Percentiles rank a stretch among this genome's conserved stretches.
These are phyloP conservation scores for Eriocheir sinensis DNA, from an alignment of 1,140 invertebrate species.

Conservation along the genomic window DNA sequence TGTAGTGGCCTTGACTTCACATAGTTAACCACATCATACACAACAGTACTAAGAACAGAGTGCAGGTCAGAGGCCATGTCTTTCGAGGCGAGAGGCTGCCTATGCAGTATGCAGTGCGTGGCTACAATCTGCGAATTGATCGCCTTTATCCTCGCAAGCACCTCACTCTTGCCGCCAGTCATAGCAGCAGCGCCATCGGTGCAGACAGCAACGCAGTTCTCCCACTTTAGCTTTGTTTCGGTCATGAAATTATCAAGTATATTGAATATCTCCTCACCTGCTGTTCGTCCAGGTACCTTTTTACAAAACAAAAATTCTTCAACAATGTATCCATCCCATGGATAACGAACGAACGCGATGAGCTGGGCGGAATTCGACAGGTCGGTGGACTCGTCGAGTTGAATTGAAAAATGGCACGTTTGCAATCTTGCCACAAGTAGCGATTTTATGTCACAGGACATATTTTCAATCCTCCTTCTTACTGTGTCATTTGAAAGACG, in stretches of 20 bases:
- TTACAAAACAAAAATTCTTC: slow-evolving; percentile 53
- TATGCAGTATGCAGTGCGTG: slow-evolving; percentile 51
- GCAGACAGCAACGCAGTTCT: too few species aligned
- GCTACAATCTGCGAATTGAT: slow-evolving; percentile 38
- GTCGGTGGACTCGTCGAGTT: slow-evolving; percentile 59
- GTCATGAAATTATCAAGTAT: too few species aligned
- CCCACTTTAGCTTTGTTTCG: too few species aligned
- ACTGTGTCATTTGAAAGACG: slow-evolving; percentile 55
- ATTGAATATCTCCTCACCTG: slow-evolving; percentile 61
- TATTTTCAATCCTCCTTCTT: slow-evolving; percentile 48
- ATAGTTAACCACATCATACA: not conserved
- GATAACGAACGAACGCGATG: slow-evolving; percentile 60
- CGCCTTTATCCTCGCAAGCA: slow-evolving; percentile 51
- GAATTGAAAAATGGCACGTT: slow-evolving; percentile 42
- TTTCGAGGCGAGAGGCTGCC: slow-evolving; percentile 43
- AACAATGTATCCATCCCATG: not conserved
- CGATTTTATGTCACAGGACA: slow-evolving; percentile 54
- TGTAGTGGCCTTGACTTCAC: slow-evolving; percentile 59
- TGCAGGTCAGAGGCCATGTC: slow-evolving; percentile 41
- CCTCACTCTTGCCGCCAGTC: slow-evolving; percentile 31
- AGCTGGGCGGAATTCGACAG: slow-evolving; percentile 54
- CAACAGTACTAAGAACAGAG: slow-evolving; percentile 56
- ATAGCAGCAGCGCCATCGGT: slow-evolving; percentile 48
- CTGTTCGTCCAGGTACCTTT: slow-evolving; percentile 43
- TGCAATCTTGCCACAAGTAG: slow-evolving; percentile 25